phyloP scores from a whole-genome alignment of 35 echinoderm and acorn worm genomes.

The Patiria miniata region DNA sequence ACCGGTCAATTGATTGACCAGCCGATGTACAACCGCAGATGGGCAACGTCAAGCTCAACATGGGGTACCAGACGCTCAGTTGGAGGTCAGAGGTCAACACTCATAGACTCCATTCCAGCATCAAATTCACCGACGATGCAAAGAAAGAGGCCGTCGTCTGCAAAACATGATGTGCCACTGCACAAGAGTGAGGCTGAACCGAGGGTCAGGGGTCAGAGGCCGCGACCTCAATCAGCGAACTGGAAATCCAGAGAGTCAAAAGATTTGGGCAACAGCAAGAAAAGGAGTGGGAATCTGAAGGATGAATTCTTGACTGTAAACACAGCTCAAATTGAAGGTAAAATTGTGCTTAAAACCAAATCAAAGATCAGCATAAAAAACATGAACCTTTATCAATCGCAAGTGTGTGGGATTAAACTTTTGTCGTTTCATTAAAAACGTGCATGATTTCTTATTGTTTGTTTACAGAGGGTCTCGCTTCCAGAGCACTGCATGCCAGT shows the following conservation, averaged over 20 bases:
- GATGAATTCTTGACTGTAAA: conserved; percentile 64
- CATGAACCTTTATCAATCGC: neutral
- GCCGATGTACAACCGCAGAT: conserved; percentile 19
- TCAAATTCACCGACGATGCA: neutral
- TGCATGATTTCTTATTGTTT: neutral
- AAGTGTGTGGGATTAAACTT: too few species aligned
- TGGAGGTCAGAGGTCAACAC: neutral
- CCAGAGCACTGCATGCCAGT: conserved; percentile 20
- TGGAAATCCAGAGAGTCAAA: conserved; percentile 1
- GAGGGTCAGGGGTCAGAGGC: conserved; percentile 55
- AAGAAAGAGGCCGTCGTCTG: conserved; percentile 43
- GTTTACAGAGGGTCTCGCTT: conserved; percentile 38
- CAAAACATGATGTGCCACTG: neutral
- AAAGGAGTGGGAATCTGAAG: neutral
- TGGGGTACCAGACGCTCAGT: conserved; percentile 22
- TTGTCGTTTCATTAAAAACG: too few species aligned
- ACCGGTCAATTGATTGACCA: conserved; percentile 7
- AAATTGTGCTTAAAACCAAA: conserved; percentile 6
- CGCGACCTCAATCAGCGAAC: conserved; percentile 41
- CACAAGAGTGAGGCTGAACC: neutral
- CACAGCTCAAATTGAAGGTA: conserved; percentile 57
- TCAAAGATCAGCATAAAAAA: neutral
- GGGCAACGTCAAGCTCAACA: conserved; percentile 38
- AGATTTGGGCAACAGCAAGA: conserved; percentile 20
- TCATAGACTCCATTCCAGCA: neutral